Evolutionary conservation across 1,140 invertebrate species (phyloP), one percentile per base, ranked within the genome.

Genomic region (Drosophila murphyi): DNA sequence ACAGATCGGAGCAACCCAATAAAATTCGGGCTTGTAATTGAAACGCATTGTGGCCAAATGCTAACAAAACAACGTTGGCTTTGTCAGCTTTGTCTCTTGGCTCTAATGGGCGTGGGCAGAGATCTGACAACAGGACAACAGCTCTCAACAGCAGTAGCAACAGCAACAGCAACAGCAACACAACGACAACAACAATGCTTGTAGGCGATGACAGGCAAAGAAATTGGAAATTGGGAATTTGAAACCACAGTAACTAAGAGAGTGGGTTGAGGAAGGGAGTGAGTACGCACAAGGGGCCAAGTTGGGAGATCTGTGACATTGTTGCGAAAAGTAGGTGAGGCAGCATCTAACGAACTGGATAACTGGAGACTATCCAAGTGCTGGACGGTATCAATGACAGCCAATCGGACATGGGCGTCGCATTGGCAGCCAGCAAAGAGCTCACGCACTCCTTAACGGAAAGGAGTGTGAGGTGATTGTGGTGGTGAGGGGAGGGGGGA

Each of bases 1-100:
- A 1, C 20, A 74, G 76, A 77, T 87, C 82, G 50, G 71, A 82
- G 62, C 61, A 78, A 63, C 51, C 54, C 82, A 74, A 77, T 88
- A 76, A 87, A 88, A 82, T 88, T 80, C 61, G 72, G 83, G 65
- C 61, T 77, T 80, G 82, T 88, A 87, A 87, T 87, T 88, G 83
- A 87, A 87, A 88, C 82, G 82, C 82, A 87, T 80, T 88, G 87
- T 69, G 55, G 51, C 65, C 57, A 85, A 82, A 85, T 80, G 74
- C 71, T 57, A 65, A 43, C 3, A 51, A 31, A 59, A 12, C 56
- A 20, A 48, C 6, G 20, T 4, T 12, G 75, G 50, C 74, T 20
- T 20, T 20, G 20, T 20, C 20, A 45, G 10, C 74, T 62, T 52
- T 68, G 67, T 71, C 54, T 55, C 10, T 50, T 52, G n/a, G 37